Evolutionary conservation across 2,797 vertebrate species (phyloP).

Genomic region (Poliocrania exsul): DNA sequence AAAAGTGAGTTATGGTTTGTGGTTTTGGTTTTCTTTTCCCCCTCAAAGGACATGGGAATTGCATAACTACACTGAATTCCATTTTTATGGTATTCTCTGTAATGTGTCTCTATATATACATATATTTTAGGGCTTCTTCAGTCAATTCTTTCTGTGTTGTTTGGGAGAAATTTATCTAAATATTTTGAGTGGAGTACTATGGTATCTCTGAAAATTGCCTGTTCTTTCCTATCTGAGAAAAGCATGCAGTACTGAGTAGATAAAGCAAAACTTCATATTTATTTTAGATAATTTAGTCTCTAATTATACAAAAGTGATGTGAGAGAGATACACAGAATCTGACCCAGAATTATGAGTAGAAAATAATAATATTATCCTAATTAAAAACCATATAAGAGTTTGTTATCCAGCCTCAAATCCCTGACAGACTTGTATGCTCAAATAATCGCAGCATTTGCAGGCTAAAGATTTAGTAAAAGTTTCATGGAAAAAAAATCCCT

Average conservation of each 20-base stretch:
- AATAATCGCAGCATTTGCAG: constrained; percentile 10
- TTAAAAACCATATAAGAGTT: constrained; percentile 22
- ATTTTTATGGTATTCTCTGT: neutral
- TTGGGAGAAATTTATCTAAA: neutral
- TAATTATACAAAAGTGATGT: constrained; percentile 26
- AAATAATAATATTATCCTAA: constrained; percentile 48
- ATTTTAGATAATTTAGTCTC: constrained; percentile 36
- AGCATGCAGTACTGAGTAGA: neutral
- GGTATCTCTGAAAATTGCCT: neutral
- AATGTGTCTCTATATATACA: neutral
- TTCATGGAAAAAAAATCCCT: constrained; percentile 17
- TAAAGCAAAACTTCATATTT: constrained; percentile 29
- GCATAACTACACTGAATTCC: neutral
- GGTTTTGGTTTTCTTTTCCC: neutral
- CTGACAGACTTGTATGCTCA: constrained; percentile 30
- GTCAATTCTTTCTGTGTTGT: neutral
- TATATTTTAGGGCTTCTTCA: neutral
- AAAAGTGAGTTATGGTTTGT: neutral
- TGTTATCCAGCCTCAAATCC: constrained; percentile 20
- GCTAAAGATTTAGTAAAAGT: constrained; percentile 46
- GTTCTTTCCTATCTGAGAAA: neutral
- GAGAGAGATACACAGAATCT: constrained; percentile 16
- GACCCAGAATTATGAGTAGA: constrained; percentile 31
- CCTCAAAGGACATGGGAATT: neutral
- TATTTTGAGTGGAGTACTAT: neutral